Base-by-base conservation (phyloP, 2,113 vertebrate genomes). In the Tonatia bakeri region DNA sequence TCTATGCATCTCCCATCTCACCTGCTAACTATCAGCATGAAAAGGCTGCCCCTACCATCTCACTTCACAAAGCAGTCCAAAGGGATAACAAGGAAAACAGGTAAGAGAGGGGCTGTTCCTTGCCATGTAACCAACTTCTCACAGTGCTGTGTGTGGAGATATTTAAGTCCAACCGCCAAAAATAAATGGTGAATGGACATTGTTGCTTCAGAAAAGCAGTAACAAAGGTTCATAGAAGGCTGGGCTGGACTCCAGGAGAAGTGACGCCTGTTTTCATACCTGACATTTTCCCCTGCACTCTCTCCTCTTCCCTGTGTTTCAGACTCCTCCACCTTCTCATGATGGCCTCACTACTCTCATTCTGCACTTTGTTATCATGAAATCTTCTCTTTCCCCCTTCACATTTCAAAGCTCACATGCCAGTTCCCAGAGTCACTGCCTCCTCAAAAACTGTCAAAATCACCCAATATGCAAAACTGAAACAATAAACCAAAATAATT, bases 371-470 rank as follows among this genome's bases (percentile, higher is more conserved):
- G 31, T 67, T 80, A 47, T 28, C 16, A 4, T 47, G 12, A 40
- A 89, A 43, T 95, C 40, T 2, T 73, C 59, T 45, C 52, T 65
- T 43, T 61, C 19, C 2, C 40, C 12, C 90, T 92, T 93, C 45
- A 40, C 76, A 90, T 73, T 79, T 87, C 47, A 65, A 54, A 90
- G 67, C 56, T 54, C 81, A 95, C 33, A 80, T 5, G 43, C 28
- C 36, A 5, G 64, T 91, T 87, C 80, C 96, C 26, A 65, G 79
- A 91, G 92, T 72, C 75, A 36, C 33, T 69, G 88, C 70, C 31
- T 94, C 89, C 75, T 96, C 80, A 87, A 84, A 81, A 80, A 72
- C 80, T 94, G 70, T 94, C 90, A 81, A 73, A 84, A 64, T 72
- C 84, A 70, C 67, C 75, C 59, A 76, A 92, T 70, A 95, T 73